Conservation (phyloP, 1,140 invertebrate species). For the Drosophila parvula region DNA sequence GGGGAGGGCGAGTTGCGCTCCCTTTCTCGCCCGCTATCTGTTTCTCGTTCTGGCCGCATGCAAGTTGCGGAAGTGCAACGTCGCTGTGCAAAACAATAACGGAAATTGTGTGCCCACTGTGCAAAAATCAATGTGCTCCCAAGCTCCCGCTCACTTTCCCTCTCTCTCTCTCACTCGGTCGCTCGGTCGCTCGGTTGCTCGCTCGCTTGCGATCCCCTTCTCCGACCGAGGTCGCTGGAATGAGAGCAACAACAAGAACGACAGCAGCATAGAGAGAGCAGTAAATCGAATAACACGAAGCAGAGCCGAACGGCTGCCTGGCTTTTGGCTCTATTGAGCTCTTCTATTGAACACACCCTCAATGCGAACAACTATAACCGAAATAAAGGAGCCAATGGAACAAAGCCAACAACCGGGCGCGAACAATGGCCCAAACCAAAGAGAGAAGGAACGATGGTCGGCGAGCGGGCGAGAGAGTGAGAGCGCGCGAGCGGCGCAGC, state of each 20-base stretch:
- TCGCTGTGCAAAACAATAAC: slow-evolving; percentile 76
- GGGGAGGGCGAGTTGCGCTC: slow-evolving; percentile 14
- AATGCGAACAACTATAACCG: slow-evolving; percentile 80
- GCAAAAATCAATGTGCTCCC: slow-evolving; percentile 49
- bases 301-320: slow-evolving; percentile 57
- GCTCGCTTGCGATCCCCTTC: not conserved
- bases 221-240: slow-evolving; percentile 52
- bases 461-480: slow-evolving; percentile 26
- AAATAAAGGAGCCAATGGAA: slow-evolving; percentile 82
- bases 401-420: slow-evolving; percentile 69
- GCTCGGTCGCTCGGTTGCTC: not conserved
- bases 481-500: slow-evolving; percentile 43
- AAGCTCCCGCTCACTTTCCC: slow-evolving; percentile 7
- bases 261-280: slow-evolving; percentile 1
- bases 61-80: slow-evolving; percentile 73
- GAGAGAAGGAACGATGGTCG: slow-evolving; percentile 47
- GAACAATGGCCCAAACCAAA: slow-evolving; percentile 63
- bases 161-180: slow-evolving; percentile 7
- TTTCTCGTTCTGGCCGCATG: slow-evolving; percentile 40
- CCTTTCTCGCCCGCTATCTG: slow-evolving; percentile 18
- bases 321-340: slow-evolving; percentile 66
- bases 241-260: slow-evolving; percentile 57
- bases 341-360: slow-evolving; percentile 81
- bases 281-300: slow-evolving; percentile 59
- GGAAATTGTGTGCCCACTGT: slow-evolving; percentile 75